phyloP scores from a whole-genome alignment of 2,797 vertebrate genomes.

The Anas georgica region DNA sequence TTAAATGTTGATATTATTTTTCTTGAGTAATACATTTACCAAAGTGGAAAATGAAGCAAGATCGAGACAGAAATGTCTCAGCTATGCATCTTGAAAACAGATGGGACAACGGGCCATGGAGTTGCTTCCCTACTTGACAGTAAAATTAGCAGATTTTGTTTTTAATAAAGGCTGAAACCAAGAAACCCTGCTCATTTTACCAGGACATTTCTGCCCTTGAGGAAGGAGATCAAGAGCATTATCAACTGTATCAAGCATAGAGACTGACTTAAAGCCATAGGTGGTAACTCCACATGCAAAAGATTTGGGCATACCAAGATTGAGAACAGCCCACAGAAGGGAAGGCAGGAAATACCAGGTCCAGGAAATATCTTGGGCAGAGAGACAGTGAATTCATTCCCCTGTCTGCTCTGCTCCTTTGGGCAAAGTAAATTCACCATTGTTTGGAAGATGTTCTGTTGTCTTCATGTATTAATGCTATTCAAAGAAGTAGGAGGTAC shows the following conservation, averaged over 20 bases:
- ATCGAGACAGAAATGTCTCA: background rate
- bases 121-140: background rate
- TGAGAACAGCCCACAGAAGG: background rate
- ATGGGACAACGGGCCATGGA: background rate
- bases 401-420: background rate
- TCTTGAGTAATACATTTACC: background rate
- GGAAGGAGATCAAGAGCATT: background rate
- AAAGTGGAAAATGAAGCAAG: slow-evolving; percentile 31
- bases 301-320: background rate
- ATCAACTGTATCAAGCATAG: background rate
- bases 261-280: background rate
- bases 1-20: background rate
- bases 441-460: background rate
- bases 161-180: background rate
- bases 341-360: background rate
- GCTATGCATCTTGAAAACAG: background rate
- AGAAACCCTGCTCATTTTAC: background rate
- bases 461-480: background rate
- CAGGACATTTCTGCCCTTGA: background rate
- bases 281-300: background rate
- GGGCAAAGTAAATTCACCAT: background rate
- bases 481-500: background rate
- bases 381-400: background rate
- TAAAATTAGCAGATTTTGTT: background rate
- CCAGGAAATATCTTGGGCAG: background rate